Conservation (phyloP, 2,797 vertebrate genomes). For the Diglossa cyanea region DNA sequence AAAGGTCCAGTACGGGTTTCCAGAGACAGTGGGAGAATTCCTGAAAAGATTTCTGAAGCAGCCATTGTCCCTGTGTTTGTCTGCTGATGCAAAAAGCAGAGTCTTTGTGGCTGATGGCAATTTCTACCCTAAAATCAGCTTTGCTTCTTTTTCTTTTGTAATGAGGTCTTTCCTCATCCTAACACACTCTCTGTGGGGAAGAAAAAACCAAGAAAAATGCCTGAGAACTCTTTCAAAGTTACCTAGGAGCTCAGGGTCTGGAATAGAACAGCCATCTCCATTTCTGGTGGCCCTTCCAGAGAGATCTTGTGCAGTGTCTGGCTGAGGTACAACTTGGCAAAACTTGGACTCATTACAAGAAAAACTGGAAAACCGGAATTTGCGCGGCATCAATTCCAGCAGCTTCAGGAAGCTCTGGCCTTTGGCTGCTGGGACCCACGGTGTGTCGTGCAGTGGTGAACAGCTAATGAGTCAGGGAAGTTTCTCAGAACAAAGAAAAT, state of each 20-base stretch:
- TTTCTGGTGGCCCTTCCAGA: background rate
- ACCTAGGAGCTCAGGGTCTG: background rate
- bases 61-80: background rate
- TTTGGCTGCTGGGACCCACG: background rate
- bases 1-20: background rate
- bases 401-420: background rate
- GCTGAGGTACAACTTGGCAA: background rate
- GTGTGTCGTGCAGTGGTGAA: rapidly evolving
- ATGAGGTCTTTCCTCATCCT: background rate
- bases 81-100: background rate
- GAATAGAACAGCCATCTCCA: background rate
- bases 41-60: background rate
- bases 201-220: background rate
- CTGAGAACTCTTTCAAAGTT: background rate
- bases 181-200: background rate
- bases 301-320: background rate
- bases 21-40: background rate
- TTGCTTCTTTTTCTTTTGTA: background rate
- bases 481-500: background rate
- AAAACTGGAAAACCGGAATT: background rate
- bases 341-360: background rate
- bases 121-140: background rate
- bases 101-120: background rate
- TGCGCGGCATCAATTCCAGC: background rate
- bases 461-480: background rate